These are phyloP conservation scores for Mola mola DNA, from an alignment of 2,113 vertebrate genomes.

Conservation along the genomic window DNA sequence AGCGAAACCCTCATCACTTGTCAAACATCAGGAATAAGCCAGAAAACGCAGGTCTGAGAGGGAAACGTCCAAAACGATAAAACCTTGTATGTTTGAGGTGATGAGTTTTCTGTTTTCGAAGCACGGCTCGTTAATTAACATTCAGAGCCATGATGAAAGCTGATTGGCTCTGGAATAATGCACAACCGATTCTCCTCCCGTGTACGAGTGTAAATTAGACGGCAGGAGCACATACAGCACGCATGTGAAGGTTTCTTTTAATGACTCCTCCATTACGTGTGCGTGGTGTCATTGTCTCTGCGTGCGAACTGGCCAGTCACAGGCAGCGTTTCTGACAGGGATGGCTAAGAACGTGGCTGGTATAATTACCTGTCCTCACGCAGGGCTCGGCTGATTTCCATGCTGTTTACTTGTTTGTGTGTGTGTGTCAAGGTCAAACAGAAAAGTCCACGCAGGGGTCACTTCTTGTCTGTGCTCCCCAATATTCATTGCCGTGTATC, in stretches of 20 bases:
- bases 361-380: no score
- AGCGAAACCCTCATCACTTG: constrained; percentile 52
- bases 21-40: constrained; percentile 63
- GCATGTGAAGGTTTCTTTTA: background rate
- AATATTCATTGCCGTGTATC: constrained; percentile 9
- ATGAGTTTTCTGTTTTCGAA: constrained; percentile 55
- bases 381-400: constrained; percentile 46
- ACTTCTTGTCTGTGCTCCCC: constrained; percentile 4
- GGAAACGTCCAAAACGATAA: constrained; percentile 67
- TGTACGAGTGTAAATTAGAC: constrained; percentile 29
- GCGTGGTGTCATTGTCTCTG: no score
- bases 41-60: constrained; percentile 51
- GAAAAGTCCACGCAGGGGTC: constrained; percentile 42
- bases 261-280: no score
- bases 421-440: constrained; percentile 63
- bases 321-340: no score
- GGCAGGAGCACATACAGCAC: constrained; percentile 2
- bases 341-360: no score
- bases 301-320: no score
- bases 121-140: constrained; percentile 64
- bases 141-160: constrained; percentile 62
- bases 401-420: constrained; percentile 1
- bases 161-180: constrained; percentile 65
- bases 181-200: constrained; percentile 46
- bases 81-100: constrained; percentile 56